A percentile compares a stretch with the other conserved stretches of the same genome.
Evolutionary conservation across 2,888 invertebrate species (phyloP).

Genomic region (Rhabditoides inermis): DNA sequence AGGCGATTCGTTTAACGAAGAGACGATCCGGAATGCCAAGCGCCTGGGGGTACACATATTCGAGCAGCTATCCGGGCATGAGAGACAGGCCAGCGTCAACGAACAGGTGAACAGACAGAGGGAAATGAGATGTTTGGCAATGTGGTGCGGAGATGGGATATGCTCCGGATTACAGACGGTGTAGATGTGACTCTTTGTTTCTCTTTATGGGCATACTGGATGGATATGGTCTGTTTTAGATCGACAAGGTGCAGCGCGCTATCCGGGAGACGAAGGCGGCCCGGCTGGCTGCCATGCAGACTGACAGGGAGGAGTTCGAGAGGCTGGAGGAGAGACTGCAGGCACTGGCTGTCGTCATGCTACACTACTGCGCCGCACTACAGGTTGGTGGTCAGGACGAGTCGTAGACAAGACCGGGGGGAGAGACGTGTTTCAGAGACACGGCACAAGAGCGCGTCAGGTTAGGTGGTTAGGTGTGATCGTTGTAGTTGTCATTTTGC

Average conservation of each 20-base stretch:
- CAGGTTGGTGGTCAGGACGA: slow-evolving; percentile 61
- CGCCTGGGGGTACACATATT: slow-evolving; percentile 77
- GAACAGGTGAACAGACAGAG: no score
- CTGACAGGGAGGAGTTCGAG: slow-evolving; percentile 51
- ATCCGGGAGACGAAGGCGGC: slow-evolving; percentile 67
- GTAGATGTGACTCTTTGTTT: no score
- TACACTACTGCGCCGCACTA: slow-evolving; percentile 86
- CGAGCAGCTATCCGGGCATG: slow-evolving; percentile 62
- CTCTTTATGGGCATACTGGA: no score
- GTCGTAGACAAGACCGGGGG: no score
- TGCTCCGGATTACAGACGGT: no score
- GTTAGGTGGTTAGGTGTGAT: no score
- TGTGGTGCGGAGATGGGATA: no score
- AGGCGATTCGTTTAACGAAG: slow-evolving; percentile 64
- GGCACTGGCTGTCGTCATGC: slow-evolving; percentile 80
- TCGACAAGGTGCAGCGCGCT: slow-evolving; percentile 68
- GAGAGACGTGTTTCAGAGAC: no score
- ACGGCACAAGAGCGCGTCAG: no score
- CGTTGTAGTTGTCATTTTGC: no score
- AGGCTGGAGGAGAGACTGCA: slow-evolving; percentile 73
- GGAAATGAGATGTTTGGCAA: no score
- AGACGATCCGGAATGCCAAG: slow-evolving; percentile 78
- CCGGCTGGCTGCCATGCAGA: slow-evolving; percentile 57
- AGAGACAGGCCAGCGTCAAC: slow-evolving; percentile 72
- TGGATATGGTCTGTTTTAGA: no score